Percentiles rank a stretch among this genome's conserved stretches.
Evolutionary conservation across 1,140 invertebrate species (phyloP).

Genomic region (Zaprionus ghesquierei): DNA sequence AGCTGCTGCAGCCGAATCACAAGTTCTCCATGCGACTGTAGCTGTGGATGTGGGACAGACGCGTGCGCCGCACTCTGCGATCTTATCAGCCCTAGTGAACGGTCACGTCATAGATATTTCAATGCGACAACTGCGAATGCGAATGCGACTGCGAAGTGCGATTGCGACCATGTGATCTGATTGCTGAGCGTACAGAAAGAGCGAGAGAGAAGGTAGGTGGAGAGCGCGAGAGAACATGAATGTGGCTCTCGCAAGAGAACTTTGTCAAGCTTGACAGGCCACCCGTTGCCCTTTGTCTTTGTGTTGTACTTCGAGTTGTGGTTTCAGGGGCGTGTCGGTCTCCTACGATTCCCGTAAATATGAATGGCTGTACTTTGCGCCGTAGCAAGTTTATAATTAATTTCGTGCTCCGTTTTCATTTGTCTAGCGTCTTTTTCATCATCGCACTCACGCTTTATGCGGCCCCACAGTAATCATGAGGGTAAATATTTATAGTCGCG

Average conservation of each 20-base stretch:
- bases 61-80: neutral
- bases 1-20: slow-evolving; percentile 5
- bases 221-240: slow-evolving; percentile 1
- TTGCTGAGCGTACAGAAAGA: slow-evolving; percentile 9
- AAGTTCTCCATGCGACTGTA: slow-evolving; percentile 21
- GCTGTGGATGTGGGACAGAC: slow-evolving; percentile 5
- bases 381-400: slow-evolving; percentile 48
- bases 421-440: slow-evolving; percentile 44
- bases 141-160: slow-evolving; percentile 37
- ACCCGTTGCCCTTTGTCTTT: slow-evolving; percentile 2
- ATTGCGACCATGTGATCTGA: slow-evolving; percentile 63
- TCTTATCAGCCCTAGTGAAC: slow-evolving; percentile 35
- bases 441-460: slow-evolving; percentile 53
- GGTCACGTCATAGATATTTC: slow-evolving; percentile 47
- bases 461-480: slow-evolving; percentile 53
- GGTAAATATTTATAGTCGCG: slow-evolving; percentile 76
- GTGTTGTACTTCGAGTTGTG: slow-evolving; percentile 3
- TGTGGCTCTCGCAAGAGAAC: slow-evolving; percentile 30
- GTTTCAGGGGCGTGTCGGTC: neutral
- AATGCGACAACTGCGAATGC: slow-evolving; percentile 40
- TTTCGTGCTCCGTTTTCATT: slow-evolving; percentile 27
- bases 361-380: slow-evolving; percentile 12
- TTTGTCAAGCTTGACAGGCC: slow-evolving; percentile 20
- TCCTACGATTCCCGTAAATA: neutral
- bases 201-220: neutral